Conservation (phyloP, 2,797 vertebrate genomes). For the Aulostomus chinensis region DNA sequence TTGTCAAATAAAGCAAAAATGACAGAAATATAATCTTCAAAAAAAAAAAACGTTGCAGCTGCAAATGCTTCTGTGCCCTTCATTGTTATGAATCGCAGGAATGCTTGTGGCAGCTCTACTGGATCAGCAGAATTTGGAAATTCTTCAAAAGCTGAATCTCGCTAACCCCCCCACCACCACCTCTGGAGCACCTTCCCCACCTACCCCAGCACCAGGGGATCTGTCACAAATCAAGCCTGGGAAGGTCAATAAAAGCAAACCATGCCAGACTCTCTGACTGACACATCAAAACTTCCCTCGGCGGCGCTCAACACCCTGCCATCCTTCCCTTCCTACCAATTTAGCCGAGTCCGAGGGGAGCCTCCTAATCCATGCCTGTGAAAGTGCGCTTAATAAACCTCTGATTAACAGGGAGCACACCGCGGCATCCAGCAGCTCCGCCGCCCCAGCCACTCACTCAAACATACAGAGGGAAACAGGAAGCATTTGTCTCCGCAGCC, state of each 20-base stretch:
- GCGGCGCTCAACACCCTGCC: conserved; percentile 40
- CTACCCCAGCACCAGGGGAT: conserved; percentile 56
- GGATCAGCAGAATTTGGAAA: conserved; percentile 64
- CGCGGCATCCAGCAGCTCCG: conserved; percentile 49
- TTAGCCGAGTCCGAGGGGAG: conserved; percentile 68
- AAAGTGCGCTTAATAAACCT: conserved; percentile 66
- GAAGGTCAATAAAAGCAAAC: conserved; percentile 60
- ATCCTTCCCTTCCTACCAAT: conserved; percentile 69
- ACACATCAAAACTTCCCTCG: conserved; percentile 64
- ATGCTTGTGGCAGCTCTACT: conserved; percentile 42
- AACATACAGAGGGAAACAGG: conserved; percentile 38
- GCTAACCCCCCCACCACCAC: neutral
- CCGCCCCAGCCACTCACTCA: conserved; percentile 29
- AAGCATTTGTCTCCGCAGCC: conserved; percentile 34
- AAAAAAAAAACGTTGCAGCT: conserved; percentile 21
- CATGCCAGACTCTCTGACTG: conserved; percentile 54
- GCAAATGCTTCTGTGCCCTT: conserved; percentile 36
- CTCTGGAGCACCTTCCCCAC: conserved; percentile 20
- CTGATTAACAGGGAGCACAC: conserved; percentile 65
- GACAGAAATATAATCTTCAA: conserved; percentile 58
- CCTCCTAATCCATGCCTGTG: conserved; percentile 65
- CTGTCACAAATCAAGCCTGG: conserved; percentile 71
- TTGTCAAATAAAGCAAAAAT: conserved; percentile 50
- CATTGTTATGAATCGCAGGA: conserved; percentile 45
- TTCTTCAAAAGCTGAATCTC: conserved; percentile 60